Evolutionary conservation across 2,797 vertebrate genomes (phyloP), one percentile per base, ranked within the genome.

Genomic region (Enteromius argenteus): DNA sequence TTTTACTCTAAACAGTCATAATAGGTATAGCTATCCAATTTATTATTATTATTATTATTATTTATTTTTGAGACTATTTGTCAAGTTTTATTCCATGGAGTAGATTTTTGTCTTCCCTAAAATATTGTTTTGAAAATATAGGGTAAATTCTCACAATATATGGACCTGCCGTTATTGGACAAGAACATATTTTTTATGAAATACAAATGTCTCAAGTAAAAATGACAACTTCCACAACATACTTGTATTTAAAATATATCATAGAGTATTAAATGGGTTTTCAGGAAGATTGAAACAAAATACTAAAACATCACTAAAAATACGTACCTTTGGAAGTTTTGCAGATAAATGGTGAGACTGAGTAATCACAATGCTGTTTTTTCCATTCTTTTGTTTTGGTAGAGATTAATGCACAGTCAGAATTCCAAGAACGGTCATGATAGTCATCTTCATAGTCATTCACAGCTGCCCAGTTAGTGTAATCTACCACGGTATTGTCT

Each of bases 401-500:
- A 23, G 32, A 74, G 49, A 86, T 77, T n/a, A 37, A 44, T 19
- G 72, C 72, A 19, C 87, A 88, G 5, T 51, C 32, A 0, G 11
- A 4, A 21, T 13, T n/a, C 44, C 30, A 64, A 44, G 10, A 9
- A 30, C 5, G 3, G 3, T 7, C 8, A 13, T 23, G 14, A 71
- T 60, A 35, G 5, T 82, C 79, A 3, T 81, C 3, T 2, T 19
- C 71, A 21, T 32, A 0, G 0, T n/a, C 10, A 3, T n/a, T 39
- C 0, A 3, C 37, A 27, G 0, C 2, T 51, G 37, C 83, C 85
- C 85, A 88, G 58, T 86, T 86, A 35, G 75, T 85, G 75, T 88
- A 86, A 83, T 95, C 90, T 62, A 96, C 85, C 2, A 89, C 91
- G 58, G 69, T 93, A 79, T 89, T 91, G 69, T 96, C 95, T 64